Percentiles rank a stretch among this genome's conserved stretches.
Conservation (phyloP, 2,113 vertebrate species). For the Neotoma lepida region DNA sequence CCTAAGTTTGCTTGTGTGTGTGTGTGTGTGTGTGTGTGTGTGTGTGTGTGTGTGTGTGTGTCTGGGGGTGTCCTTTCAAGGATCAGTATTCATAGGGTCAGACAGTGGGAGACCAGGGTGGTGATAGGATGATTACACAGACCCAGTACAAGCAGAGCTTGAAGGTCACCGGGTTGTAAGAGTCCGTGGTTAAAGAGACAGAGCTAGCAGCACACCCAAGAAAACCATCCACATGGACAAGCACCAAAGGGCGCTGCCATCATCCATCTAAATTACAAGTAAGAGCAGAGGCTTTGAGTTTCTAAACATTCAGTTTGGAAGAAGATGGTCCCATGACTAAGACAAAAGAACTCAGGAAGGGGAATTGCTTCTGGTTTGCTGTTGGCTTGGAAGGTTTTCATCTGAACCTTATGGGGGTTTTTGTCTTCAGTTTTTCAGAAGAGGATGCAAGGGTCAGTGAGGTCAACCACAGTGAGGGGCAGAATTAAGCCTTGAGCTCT, state of each 20-base stretch:
- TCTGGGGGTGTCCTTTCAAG: neutral
- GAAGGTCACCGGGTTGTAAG: neutral
- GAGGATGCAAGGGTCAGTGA: neutral
- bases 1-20: neutral
- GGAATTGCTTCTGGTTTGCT: neutral
- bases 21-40: neutral
- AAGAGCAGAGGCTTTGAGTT: neutral
- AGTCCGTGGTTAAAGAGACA: neutral
- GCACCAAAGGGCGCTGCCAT: fast-evolving
- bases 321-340: neutral
- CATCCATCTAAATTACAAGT: neutral
- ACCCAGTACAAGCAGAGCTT: neutral
- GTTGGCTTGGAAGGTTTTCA: neutral
- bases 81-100: neutral
- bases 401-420: neutral
- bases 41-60: no score
- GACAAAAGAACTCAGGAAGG: neutral
- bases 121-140: neutral
- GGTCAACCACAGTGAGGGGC: neutral
- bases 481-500: neutral
- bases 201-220: neutral
- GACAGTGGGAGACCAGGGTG: neutral
- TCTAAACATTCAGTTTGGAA: neutral
- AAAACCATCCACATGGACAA: neutral
- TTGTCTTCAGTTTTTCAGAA: neutral